These are phyloP conservation scores for Drosophila punjabiensis DNA, from an alignment of 1,140 invertebrate genomes.

Conservation along the genomic window DNA sequence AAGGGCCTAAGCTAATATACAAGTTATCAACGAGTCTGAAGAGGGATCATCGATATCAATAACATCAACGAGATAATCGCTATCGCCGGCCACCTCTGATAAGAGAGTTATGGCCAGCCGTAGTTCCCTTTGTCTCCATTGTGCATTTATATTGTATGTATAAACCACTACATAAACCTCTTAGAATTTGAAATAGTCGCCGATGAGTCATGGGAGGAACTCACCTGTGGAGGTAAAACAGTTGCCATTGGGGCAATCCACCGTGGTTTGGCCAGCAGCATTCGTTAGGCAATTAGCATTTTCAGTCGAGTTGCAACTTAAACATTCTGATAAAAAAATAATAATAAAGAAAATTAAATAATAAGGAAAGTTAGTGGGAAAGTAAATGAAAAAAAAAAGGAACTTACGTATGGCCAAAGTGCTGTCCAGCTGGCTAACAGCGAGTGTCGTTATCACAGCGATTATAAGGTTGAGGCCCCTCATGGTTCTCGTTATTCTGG, in stretches of 20 bases:
- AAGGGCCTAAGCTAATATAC: background rate
- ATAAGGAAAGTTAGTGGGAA: background rate
- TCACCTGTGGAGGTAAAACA: conserved; percentile 28
- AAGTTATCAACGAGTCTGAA: background rate
- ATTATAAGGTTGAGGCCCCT: conserved; percentile 1
- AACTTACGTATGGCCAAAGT: conserved; percentile 12
- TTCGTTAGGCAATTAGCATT: conserved; percentile 1
- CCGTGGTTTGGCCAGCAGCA: rapidly evolving
- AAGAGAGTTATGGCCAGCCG: conserved; percentile 18
- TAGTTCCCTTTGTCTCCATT: conserved; percentile 13
- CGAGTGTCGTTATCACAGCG: conserved; percentile 30
- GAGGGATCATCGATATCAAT: conserved; percentile 22
- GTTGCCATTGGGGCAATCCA: background rate
- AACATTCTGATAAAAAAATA: conserved; percentile 17
- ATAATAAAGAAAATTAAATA: background rate
- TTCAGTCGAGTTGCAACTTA: background rate
- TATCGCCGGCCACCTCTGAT: conserved; percentile 24
- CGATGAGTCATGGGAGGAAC: conserved; percentile 36
- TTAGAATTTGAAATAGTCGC: conserved; percentile 28
- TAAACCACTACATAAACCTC: background rate
- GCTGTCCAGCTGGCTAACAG: conserved; percentile 25
- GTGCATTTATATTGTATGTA: background rate
- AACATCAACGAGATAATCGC: conserved; percentile 29
- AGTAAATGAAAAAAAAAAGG: no score
- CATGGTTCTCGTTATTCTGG: conserved; percentile 24